phyloP scores from a whole-genome alignment of 2,113 vertebrate genomes.

The Brachypteracias leptosomus region DNA sequence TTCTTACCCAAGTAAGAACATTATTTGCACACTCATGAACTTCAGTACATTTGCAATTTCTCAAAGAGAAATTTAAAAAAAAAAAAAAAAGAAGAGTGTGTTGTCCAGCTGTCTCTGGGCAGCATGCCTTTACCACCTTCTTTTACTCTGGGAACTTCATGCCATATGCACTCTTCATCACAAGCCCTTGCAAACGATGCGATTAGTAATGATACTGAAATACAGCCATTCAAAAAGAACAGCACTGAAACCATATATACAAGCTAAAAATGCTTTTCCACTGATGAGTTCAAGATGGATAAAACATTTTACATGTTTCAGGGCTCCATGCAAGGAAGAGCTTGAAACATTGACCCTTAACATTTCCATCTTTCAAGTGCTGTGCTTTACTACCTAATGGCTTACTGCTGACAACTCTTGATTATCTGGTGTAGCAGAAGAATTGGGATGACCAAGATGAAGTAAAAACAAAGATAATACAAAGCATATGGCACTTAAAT shows the following conservation, averaged over 20 bases:
- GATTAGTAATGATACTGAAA: background rate
- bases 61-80: background rate
- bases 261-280: background rate
- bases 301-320: background rate
- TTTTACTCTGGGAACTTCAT: background rate
- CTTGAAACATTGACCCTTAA: background rate
- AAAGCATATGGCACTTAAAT: constrained; percentile 18
- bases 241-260: background rate
- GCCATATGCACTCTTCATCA: background rate
- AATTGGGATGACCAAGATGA: background rate
- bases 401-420: constrained; percentile 10
- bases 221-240: background rate
- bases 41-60: background rate
- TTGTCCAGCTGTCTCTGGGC: background rate
- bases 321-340: background rate
- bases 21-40: background rate
- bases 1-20: background rate
- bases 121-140: background rate
- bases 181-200: background rate
- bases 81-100: background rate
- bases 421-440: background rate
- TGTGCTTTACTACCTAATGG: constrained; percentile 1
- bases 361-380: background rate
- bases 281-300: constrained; percentile 12
- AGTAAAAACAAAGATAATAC: constrained; percentile 5